phyloP scores from a whole-genome alignment of 1,140 invertebrate species.

The Metopolophium dirhodum region DNA sequence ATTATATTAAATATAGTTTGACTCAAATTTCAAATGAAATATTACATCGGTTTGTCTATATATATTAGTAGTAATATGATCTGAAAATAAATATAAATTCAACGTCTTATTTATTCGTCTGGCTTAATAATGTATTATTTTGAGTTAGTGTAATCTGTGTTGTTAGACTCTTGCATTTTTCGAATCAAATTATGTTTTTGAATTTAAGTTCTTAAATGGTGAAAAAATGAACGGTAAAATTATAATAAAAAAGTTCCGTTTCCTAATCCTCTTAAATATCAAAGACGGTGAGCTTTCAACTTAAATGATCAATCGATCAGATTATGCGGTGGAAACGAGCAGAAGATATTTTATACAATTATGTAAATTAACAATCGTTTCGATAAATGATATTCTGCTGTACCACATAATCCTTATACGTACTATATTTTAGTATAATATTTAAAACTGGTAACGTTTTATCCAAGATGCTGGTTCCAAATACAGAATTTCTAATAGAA shows the following conservation, averaged over 20 bases:
- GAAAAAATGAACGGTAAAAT: not conserved
- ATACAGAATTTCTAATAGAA: not conserved
- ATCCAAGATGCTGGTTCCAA: not conserved
- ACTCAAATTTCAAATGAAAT: too few relatives aligned
- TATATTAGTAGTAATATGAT: too few relatives aligned
- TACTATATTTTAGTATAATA: not conserved
- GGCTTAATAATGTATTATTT: not conserved
- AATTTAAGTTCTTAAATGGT: not conserved
- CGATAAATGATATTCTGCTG: not conserved
- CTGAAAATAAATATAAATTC: not conserved
- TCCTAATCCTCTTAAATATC: not conserved
- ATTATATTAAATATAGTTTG: not conserved
- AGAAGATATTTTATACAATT: not conserved
- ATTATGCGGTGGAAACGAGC: not conserved
- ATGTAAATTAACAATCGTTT: not conserved
- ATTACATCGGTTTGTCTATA: too few relatives aligned
- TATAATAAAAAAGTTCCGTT: not conserved
- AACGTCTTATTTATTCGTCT: not conserved
- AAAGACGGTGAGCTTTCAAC: not conserved
- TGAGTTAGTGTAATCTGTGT: not conserved
- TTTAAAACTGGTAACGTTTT: not conserved
- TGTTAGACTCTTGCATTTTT: not conserved
- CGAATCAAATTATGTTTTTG: not conserved
- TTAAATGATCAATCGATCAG: not conserved
- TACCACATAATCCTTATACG: not conserved